A percentile compares a stretch with the other conserved stretches of the same genome.
These are phyloP conservation scores for Sarcophaga subvicina DNA, from an alignment of 2,888 invertebrate genomes.

Conservation along the genomic window DNA sequence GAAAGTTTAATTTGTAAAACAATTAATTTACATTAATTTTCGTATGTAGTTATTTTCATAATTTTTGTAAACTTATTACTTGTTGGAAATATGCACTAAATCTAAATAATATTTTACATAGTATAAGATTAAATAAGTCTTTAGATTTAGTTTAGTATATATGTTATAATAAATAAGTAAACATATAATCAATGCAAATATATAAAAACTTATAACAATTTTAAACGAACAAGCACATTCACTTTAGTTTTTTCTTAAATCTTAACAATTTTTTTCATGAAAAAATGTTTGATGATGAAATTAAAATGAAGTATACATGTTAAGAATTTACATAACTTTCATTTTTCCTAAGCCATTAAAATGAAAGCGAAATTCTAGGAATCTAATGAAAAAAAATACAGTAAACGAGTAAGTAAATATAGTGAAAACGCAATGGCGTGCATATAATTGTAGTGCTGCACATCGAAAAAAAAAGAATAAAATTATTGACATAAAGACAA, in stretches of 20 bases:
- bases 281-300: slow-evolving; percentile 9
- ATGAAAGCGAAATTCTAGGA: slow-evolving; percentile 56
- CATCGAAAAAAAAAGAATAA: background rate
- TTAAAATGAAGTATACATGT: background rate
- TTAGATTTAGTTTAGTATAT: slow-evolving; percentile 22
- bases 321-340: slow-evolving; percentile 51
- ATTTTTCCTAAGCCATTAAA: slow-evolving; percentile 40
- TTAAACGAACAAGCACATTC: background rate
- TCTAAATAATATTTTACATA: slow-evolving; percentile 37
- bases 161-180: background rate
- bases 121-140: slow-evolving; percentile 33
- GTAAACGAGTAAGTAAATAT: background rate
- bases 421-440: slow-evolving; percentile 47
- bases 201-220: no score
- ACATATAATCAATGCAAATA: background rate
- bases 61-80: no score
- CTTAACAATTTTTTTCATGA: slow-evolving; percentile 28
- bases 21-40: no score
- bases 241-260: background rate
- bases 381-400: slow-evolving; percentile 7
- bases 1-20: background rate
- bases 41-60: no score
- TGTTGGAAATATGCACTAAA: background rate
- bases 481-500: background rate
- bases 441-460: slow-evolving; percentile 50